Percentiles rank a stretch among this genome's conserved stretches.
phyloP scores from a whole-genome alignment of 2,113 vertebrate genomes.

The Hoplias malabaricus region DNA sequence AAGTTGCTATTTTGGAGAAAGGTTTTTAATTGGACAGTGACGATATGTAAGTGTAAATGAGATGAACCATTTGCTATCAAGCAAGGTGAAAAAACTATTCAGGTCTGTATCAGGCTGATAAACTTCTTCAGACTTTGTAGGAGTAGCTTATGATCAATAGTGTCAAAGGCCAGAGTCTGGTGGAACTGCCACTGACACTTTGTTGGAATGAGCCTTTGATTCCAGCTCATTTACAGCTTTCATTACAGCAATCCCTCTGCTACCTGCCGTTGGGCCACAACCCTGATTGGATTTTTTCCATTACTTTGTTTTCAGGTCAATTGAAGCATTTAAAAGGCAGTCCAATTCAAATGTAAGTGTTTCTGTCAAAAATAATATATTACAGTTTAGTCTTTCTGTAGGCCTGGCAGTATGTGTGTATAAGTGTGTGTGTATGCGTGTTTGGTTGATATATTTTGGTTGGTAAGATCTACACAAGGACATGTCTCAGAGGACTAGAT shows the following conservation, averaged over 20 bases:
- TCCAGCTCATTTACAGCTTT: slow-evolving; percentile 8
- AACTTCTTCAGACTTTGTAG: slow-evolving; percentile 7
- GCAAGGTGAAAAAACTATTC: not conserved
- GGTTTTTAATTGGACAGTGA: too few species aligned
- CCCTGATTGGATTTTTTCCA: not conserved
- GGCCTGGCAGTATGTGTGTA: not conserved
- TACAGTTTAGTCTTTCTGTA: not conserved
- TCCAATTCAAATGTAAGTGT: slow-evolving; percentile 1
- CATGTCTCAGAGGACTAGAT: slow-evolving; percentile 53
- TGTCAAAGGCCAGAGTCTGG: not conserved
- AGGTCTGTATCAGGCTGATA: not conserved
- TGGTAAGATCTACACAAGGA: slow-evolving; percentile 64
- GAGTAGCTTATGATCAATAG: slow-evolving; percentile 8
- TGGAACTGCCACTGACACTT: not conserved
- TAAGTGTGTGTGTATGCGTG: not conserved
- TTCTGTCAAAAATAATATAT: not conserved
- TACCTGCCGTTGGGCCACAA: not conserved
- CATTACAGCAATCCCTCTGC: not conserved
- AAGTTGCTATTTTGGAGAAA: too few species aligned
- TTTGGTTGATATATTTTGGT: slow-evolving; percentile 62
- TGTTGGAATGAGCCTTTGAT: not conserved
- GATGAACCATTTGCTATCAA: not conserved
- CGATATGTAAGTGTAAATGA: too few species aligned
- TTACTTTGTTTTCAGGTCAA: not conserved
- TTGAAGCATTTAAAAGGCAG: not conserved